A percentile compares a stretch with the other conserved stretches of the same genome.
These are phyloP conservation scores for Coelopa pilipes DNA, from an alignment of 2,888 invertebrate genomes.

Conservation along the genomic window DNA sequence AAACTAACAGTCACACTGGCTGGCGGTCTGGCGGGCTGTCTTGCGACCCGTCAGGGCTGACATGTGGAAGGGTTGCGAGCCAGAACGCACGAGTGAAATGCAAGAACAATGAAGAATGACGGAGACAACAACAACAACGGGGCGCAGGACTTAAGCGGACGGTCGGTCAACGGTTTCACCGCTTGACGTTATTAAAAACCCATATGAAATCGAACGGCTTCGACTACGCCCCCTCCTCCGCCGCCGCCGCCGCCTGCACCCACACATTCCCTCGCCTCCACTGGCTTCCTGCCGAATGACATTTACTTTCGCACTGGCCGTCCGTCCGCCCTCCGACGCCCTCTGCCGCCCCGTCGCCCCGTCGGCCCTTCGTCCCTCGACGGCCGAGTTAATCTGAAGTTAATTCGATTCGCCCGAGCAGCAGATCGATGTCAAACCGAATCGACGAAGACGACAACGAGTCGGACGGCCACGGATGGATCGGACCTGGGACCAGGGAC, in stretches of 20 bases:
- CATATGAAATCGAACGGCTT: slow-evolving; percentile 33
- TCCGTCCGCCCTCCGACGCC: too few species aligned
- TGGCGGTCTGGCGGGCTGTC: background rate
- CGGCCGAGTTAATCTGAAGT: slow-evolving; percentile 50
- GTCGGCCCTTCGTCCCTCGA: background rate
- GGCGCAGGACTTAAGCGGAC: slow-evolving; percentile 27
- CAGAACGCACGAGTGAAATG: background rate
- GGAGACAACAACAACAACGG: too few species aligned
- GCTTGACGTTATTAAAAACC: slow-evolving; percentile 36
- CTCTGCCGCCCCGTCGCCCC: too few species aligned
- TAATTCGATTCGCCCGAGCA: slow-evolving; percentile 49
- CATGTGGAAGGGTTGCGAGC: background rate
- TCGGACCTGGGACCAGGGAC: too few species aligned
- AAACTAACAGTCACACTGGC: slow-evolving; percentile 31
- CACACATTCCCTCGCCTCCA: background rate
- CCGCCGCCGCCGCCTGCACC: too few species aligned
- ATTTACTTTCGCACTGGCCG: background rate
- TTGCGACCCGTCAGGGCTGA: too few species aligned
- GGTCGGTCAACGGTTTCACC: slow-evolving; percentile 26
- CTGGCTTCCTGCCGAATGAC: slow-evolving; percentile 4
- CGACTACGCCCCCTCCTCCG: background rate
- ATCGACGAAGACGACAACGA: slow-evolving; percentile 9
- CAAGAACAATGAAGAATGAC: background rate
- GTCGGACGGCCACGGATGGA: slow-evolving; percentile 29
- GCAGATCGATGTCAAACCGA: slow-evolving; percentile 37